These are phyloP conservation scores for Squalus acanthias DNA, from an alignment of 2,797 vertebrate genomes.

Conservation along the genomic window DNA sequence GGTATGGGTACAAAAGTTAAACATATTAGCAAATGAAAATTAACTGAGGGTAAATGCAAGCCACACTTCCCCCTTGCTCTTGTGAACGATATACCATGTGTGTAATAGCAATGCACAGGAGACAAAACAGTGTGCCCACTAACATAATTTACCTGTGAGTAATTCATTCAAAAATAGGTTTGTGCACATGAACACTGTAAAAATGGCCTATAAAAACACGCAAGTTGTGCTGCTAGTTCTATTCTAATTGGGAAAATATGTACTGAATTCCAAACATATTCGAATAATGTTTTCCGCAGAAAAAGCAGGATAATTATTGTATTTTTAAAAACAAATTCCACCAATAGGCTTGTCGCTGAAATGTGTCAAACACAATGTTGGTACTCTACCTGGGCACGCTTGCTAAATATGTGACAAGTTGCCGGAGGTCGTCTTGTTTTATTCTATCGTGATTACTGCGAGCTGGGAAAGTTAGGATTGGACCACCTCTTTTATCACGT, in stretches of 20 bases:
- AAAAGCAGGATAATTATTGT: not conserved
- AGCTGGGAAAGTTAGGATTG: conserved; percentile 93
- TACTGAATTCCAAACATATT: not conserved
- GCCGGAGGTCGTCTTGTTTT: conserved; percentile 93
- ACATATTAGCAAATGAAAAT: not conserved
- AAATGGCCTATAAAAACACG: not conserved
- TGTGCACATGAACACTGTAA: not conserved
- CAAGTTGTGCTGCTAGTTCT: not conserved
- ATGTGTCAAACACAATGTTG: not conserved
- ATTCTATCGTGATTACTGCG: conserved; percentile 98
- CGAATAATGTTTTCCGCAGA: not conserved
- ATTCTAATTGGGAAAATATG: not conserved
- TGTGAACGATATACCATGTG: not conserved
- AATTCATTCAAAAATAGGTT: not conserved
- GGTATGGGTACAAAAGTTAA: not conserved
- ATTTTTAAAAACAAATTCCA: not conserved
- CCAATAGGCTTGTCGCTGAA: not conserved
- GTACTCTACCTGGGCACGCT: conserved; percentile 87
- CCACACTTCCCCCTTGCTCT: not conserved
- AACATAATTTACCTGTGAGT: not conserved
- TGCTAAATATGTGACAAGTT: conserved; percentile 93
- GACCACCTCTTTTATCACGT: conserved; percentile 92
- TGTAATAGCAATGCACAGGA: not conserved
- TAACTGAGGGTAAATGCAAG: not conserved
- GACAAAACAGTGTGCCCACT: not conserved